These are phyloP conservation scores for Indicator maculatus DNA, from an alignment of 2,113 vertebrate genomes.

Conservation along the genomic window DNA sequence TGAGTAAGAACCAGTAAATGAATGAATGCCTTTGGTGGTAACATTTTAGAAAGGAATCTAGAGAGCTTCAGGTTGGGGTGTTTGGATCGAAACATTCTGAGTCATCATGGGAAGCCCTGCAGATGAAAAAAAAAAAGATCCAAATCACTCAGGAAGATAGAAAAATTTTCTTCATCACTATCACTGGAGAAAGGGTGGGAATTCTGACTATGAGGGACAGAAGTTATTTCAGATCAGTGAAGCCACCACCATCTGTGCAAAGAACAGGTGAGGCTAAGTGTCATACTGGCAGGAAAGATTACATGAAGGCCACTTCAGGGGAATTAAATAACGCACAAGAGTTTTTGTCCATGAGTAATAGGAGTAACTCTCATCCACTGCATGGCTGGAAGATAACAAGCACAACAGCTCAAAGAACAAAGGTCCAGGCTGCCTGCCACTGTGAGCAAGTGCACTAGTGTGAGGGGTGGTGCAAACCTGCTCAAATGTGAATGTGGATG, in stretches of 20 bases:
- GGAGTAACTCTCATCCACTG: rapidly evolving
- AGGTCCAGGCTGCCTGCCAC: background rate
- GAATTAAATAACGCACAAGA: background rate
- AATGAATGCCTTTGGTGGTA: background rate
- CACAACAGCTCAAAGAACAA: background rate
- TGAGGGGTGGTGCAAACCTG: background rate
- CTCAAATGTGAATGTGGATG: background rate
- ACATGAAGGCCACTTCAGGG: background rate
- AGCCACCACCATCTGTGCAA: background rate
- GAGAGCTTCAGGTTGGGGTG: background rate
- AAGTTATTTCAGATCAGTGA: background rate
- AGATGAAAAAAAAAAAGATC: background rate
- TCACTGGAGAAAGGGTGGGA: background rate
- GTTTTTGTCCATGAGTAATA: background rate
- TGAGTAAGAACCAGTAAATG: background rate
- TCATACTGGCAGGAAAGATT: background rate
- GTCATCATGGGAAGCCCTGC: background rate
- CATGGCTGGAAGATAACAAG: background rate
- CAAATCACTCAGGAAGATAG: background rate
- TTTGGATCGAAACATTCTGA: background rate
- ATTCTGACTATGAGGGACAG: background rate
- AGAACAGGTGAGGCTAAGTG: background rate
- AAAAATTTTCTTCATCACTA: background rate
- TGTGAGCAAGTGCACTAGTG: rapidly evolving
- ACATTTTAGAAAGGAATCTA: background rate